Percentiles rank a stretch among this genome's conserved stretches.
phyloP scores from a whole-genome alignment of 2,797 vertebrate genomes.

The Yasuhikotakia modesta region DNA sequence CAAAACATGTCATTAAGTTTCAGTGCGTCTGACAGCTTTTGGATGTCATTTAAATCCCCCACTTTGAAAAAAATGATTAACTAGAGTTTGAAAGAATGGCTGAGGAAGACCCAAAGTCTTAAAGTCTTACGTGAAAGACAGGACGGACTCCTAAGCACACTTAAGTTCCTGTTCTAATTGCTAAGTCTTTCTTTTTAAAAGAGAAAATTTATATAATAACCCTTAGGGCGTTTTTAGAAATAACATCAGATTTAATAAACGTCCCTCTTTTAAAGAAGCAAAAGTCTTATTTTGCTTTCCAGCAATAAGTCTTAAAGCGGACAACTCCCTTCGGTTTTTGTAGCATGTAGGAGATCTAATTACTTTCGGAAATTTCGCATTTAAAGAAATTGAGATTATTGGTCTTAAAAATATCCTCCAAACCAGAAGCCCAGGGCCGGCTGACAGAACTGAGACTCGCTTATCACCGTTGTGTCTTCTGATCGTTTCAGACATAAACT shows the following conservation, averaged over 20 bases:
- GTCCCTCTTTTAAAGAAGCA: background rate
- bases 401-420: background rate
- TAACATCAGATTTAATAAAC: conserved; percentile 33
- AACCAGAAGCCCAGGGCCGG: background rate
- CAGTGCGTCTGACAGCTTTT: conserved; percentile 30
- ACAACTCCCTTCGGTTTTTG: background rate
- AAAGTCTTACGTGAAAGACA: background rate
- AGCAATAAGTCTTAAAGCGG: conserved; percentile 7
- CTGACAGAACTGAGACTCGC: background rate
- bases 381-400: conserved; percentile 1
- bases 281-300: conserved; percentile 13
- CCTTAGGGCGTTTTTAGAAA: background rate
- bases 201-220: conserved; percentile 22
- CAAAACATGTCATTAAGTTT: conserved; percentile 32
- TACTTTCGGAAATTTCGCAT: conserved; percentile 16
- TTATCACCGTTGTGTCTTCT: too few relatives aligned
- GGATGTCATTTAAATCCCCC: conserved; percentile 12
- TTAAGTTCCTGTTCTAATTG: conserved; percentile 6
- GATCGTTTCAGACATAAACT: too few relatives aligned
- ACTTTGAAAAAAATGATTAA: conserved; percentile 23
- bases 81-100: conserved; percentile 6
- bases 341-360: background rate
- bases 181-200: conserved; percentile 1
- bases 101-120: conserved; percentile 1
- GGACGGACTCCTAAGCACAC: background rate